Evolutionary conservation across 2,113 vertebrate genomes (phyloP).

Genomic region (Pyxicephalus adspersus): DNA sequence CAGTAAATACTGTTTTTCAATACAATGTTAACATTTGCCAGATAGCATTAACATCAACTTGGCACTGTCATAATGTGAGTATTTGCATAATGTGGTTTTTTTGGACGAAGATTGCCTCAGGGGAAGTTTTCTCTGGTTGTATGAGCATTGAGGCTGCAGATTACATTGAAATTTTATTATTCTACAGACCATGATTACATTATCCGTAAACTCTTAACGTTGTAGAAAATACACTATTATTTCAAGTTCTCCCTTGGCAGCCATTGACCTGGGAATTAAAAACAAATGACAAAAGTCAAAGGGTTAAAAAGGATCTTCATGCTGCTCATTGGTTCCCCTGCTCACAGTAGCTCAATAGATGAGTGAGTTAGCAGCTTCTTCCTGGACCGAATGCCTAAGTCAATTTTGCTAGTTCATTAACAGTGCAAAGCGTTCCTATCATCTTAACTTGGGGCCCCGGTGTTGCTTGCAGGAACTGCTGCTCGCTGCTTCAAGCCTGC

Average conservation of each 20-base stretch:
- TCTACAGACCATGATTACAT: too few species aligned
- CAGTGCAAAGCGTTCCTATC: conserved; percentile 34
- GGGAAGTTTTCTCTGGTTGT: too few species aligned
- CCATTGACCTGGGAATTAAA: not conserved
- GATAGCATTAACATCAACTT: too few species aligned
- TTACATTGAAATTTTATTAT: too few species aligned
- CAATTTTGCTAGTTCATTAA: conserved; percentile 55
- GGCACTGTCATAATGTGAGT: too few species aligned
- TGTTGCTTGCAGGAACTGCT: conserved; percentile 55
- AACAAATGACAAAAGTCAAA: not conserved
- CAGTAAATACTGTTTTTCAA: too few species aligned
- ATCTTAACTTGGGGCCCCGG: conserved; percentile 51
- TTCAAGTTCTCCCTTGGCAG: not conserved
- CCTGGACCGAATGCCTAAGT: conserved; percentile 27
- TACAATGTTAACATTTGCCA: too few species aligned
- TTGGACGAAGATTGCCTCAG: too few species aligned
- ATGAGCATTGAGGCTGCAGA: too few species aligned
- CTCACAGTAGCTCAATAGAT: conserved; percentile 1
- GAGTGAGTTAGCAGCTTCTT: not conserved
- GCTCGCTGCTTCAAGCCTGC: conserved; percentile 58
- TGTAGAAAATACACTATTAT: too few species aligned
- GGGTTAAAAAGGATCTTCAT: not conserved
- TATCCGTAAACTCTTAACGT: too few species aligned
- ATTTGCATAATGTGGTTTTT: too few species aligned
- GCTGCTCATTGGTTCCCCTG: not conserved